Conservation (phyloP, 2,888 invertebrate genomes). For the Noctua janthina region DNA sequence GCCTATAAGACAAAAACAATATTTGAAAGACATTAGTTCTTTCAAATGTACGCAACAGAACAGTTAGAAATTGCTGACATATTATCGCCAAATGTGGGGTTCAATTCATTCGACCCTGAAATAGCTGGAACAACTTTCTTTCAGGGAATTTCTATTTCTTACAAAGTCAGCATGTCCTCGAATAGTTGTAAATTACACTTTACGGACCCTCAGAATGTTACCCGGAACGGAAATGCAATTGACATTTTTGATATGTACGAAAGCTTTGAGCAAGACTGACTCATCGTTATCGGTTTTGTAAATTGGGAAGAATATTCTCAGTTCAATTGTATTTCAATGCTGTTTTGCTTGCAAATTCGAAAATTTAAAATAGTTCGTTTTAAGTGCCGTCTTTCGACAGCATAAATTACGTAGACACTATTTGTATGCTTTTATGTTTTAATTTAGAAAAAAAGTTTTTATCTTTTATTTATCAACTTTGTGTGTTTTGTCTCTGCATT, state of each 20-base stretch:
- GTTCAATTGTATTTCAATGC: neutral
- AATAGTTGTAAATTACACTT: conserved; percentile 4
- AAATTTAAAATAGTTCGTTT: neutral
- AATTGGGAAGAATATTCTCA: neutral
- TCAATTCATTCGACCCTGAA: neutral
- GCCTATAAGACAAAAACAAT: neutral
- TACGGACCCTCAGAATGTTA: neutral
- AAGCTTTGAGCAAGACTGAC: too few relatives aligned
- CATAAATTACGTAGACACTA: neutral
- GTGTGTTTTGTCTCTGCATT: neutral
- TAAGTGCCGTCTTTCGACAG: neutral
- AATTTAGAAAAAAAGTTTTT: neutral
- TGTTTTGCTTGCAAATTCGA: neutral
- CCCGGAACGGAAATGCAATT: neutral
- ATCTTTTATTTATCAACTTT: neutral
- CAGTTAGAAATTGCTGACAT: neutral
- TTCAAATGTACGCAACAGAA: neutral
- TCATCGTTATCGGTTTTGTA: too few relatives aligned
- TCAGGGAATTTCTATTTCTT: conserved; percentile 1
- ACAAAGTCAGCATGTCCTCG: neutral
- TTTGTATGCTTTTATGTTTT: neutral
- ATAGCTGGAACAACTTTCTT: neutral
- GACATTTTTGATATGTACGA: neutral
- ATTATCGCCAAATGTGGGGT: neutral
- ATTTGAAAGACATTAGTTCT: neutral